Evolutionary conservation across 2,888 invertebrate species (phyloP), one percentile per base, ranked within the genome.

Genomic region (Euplagia quadripunctaria): DNA sequence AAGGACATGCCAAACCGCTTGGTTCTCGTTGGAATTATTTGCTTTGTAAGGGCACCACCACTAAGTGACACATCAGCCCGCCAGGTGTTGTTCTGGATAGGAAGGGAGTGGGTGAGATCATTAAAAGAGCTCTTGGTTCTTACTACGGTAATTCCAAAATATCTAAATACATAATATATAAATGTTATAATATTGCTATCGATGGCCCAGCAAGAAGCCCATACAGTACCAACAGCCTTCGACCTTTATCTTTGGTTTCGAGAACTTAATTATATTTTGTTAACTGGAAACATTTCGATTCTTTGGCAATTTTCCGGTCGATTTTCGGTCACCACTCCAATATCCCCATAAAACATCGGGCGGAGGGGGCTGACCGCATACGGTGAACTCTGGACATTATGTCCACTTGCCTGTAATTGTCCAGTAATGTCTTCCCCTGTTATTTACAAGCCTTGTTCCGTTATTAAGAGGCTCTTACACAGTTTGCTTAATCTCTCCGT

Each of bases 321-420:
- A 71, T 67, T 66, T 66, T 49, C 58, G 43, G 20, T 66, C 31
- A 16, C 20, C 11, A n/a, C 69, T 73, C 58, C 49, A 46, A 49
- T n/a, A 41, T 43, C 14, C 43, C 41, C 42, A 67, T 73, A 66
- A 73, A 73, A 61, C n/a, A 73, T n/a, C 42, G 69, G 41, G 3
- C 17, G 51, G 42, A 16, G 64, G 46, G n/a, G 20, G 51, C 6
- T n/a, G 63, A 68, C 73, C 65, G 69, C 65, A 49, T 14, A 14
- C 68, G 5, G 41, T 31, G n/a, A 70, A 68, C 74, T 71, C 61
- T 6, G 68, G 43, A 55, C 74, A 68, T 74, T 68, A 74, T 64
- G 74, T 70, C 74, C 74, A 68, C 70, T 70, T 20, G 67, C 46
- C 74, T 68, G 64, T 74, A 74, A 74, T 68, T 67, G 70, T 70